Evolutionary conservation across 2,888 invertebrate genomes (phyloP).

Genomic region (Baccha elongata): DNA sequence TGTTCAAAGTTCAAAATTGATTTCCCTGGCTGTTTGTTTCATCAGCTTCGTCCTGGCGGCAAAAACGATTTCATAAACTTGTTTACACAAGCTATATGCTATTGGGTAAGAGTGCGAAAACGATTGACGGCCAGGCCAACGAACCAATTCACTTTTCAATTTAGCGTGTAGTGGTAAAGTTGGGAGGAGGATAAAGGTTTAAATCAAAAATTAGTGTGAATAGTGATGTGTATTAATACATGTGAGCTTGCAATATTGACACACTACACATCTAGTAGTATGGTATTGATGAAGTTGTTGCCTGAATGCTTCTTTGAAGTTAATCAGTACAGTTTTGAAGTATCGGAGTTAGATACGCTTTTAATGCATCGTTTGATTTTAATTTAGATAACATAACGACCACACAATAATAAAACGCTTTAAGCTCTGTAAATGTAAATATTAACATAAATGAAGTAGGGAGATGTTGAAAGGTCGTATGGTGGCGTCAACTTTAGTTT

Average conservation of each 20-base stretch:
- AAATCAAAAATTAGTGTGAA: neutral
- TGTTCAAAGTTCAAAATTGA: conserved; percentile 29
- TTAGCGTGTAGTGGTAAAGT: conserved; percentile 33
- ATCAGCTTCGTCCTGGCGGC: conserved; percentile 2
- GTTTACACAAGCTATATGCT: conserved; percentile 18
- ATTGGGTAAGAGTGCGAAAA: conserved; percentile 40
- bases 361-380: conserved; percentile 63
- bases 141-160: conserved; percentile 63
- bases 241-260: conserved; percentile 40
- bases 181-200: neutral
- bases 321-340: conserved; percentile 7
- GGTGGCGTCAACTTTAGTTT: neutral
- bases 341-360: conserved; percentile 11
- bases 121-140: conserved; percentile 61
- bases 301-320: conserved; percentile 37
- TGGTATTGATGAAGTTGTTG: conserved; percentile 31
- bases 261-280: conserved; percentile 26
- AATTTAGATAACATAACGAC: conserved; percentile 60
- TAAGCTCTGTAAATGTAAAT: conserved; percentile 20
- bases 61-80: conserved; percentile 40
- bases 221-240: conserved; percentile 1
- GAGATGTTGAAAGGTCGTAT: too few species aligned
- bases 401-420: conserved; percentile 60
- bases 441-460: neutral
- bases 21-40: conserved; percentile 53